Base-by-base conservation (phyloP, 2,113 vertebrate genomes). In the Hucho hucho region DNA sequence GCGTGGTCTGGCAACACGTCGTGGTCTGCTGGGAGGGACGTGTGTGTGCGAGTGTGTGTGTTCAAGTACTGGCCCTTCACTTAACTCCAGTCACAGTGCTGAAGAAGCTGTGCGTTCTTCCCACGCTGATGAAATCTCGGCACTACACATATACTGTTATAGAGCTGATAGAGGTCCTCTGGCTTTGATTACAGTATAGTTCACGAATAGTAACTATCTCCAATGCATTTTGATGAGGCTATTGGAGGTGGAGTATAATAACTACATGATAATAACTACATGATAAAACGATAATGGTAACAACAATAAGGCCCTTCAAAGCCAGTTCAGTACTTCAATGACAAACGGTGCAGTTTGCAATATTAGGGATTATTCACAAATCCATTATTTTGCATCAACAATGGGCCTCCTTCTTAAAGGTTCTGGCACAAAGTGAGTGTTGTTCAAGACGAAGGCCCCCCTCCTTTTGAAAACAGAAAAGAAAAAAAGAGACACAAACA, bases 1-100 rank as follows among this genome's bases (percentile, higher is more conserved):
- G 72, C 65, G 85, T 84, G 83, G 65, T 86, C 12, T 77, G 81
- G 77, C 71, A 78, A 28, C 58, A 72, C 25, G 20, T 32, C 22
- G 69, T 64, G 20, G 67, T 69, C 64, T 61, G 43, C 46, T 43
- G 16, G 63, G 25, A 24, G 12, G 32, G 32, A 65, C 18, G 56
- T 64, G 59, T 73, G 37, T 64, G 3, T 24, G 53, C 18, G 29
- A 20, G 58, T 37, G 32, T 37, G 32, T 37, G 70, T 24, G 9
- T 56, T 32, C 64, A 6, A 80, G 64, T 71, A 20, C 76, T 76
- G 76, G 32, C 20, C 65, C 59, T 65, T 69, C 61, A 67, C 28
- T 78, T 70, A 74, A 77, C 71, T 71, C 77, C 65, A n/a, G 72
- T 29, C 6, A 18, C 9, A 26, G 49, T 49, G 68, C 6, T 22